These are phyloP conservation scores for Yponomeuta sedellus DNA, from an alignment of 2,888 invertebrate species.

Conservation along the genomic window DNA sequence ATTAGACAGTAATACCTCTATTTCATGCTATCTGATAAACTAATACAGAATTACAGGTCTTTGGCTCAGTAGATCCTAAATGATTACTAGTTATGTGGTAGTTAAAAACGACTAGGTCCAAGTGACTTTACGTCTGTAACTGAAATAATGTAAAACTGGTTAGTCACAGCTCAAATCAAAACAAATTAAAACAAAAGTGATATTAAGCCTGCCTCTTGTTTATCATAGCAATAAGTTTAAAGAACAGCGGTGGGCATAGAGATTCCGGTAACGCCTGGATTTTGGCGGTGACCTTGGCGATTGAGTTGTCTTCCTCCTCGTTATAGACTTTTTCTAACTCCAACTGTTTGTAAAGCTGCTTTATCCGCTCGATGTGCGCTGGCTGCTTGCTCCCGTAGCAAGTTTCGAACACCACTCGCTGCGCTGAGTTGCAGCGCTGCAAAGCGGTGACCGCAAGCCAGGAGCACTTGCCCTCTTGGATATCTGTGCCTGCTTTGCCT, in stretches of 20 bases:
- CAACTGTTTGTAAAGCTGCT: slow-evolving; percentile 62
- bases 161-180: no score
- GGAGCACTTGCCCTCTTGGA: slow-evolving; percentile 87
- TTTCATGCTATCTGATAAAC: background rate
- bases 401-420: slow-evolving; percentile 78
- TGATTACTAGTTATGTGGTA: background rate
- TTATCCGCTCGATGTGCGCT: slow-evolving; percentile 62
- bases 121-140: no score
- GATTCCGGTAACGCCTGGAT: slow-evolving; percentile 83
- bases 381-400: slow-evolving; percentile 79
- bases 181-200: background rate
- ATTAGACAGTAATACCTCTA: background rate
- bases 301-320: slow-evolving; percentile 31
- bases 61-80: background rate
- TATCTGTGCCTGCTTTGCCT: slow-evolving; percentile 21
- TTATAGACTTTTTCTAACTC: slow-evolving; percentile 78
- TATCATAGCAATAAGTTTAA: slow-evolving; percentile 82
- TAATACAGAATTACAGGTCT: background rate
- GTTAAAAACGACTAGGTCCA: background rate
- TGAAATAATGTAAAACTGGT: no score
- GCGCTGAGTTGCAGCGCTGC: slow-evolving; percentile 78
- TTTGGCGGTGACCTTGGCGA: slow-evolving; percentile 80
- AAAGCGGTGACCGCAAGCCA: slow-evolving; percentile 89
- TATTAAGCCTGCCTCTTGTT: slow-evolving; percentile 51
- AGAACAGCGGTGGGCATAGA: slow-evolving; percentile 81